Evolutionary conservation across 2,888 invertebrate genomes (phyloP), one percentile per base, ranked within the genome.

Genomic region (Amiota mariae): DNA sequence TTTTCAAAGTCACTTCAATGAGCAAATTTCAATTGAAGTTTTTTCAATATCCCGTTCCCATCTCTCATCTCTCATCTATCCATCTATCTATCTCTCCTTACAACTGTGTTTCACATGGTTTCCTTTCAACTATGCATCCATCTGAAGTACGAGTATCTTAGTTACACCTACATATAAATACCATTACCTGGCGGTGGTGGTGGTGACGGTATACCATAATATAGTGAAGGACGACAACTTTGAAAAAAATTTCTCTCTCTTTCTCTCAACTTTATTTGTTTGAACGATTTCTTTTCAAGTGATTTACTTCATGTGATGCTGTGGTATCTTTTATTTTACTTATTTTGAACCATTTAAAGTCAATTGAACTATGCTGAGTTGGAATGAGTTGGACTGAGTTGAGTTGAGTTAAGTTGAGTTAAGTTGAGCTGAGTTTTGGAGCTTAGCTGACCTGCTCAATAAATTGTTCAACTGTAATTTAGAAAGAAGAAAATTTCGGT

Each of bases 401-500:
- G n/a, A n/a, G n/a, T n/a, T n/a, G n/a, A n/a, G n/a, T n/a, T n/a
- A n/a, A n/a, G n/a, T n/a, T n/a, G n/a, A n/a, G n/a, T n/a, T n/a
- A n/a, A n/a, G n/a, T 20, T 24, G 1, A 68, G 47, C 66, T 48
- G 18, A 20, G 15, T 11, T 11, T 66, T 46, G n/a, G 18, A 51
- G 18, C 20, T 59, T 9, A 20, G 59, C 67, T 68, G 67, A 68
- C 67, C 67, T 68, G 67, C 67, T 51, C 67, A 68, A 68, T 68
- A 68, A 68, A 68, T 68, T 68, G 51, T 54, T 68, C 51, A 68
- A 68, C 67, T 68, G 67, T 68, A 68, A 68, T 68, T 68, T 68
- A n/a, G 67, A 36, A 36, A 36, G 36, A 36, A 36, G 15, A 68
- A 68, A n/a, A 15, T 18, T 11, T 20, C 18, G n/a, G 57, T 15